Conservation (phyloP, 2,888 invertebrate genomes). For the Drosophila trichaetosa region DNA sequence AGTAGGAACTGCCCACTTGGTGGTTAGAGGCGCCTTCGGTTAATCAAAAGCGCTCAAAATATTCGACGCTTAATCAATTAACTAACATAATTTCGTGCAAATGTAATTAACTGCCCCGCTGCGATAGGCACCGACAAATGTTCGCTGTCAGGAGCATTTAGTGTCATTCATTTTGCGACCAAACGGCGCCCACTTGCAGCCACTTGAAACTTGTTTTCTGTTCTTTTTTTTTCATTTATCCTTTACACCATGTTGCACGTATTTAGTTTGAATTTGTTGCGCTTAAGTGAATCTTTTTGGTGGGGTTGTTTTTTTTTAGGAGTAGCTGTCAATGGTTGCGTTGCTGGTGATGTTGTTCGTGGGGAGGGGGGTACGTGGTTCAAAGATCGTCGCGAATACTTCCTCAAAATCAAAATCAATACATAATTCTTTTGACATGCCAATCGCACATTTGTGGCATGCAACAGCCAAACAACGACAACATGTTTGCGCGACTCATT, state of each 20-base stretch:
- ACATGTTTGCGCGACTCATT: slow-evolving; percentile 77
- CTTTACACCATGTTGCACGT: slow-evolving; percentile 11
- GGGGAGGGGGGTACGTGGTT: slow-evolving; percentile 7
- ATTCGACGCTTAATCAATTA: slow-evolving; percentile 75
- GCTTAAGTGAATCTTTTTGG: slow-evolving; percentile 21
- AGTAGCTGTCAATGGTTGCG: slow-evolving; percentile 1
- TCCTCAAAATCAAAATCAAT: slow-evolving; percentile 78
- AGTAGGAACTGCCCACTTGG: slow-evolving; percentile 27
- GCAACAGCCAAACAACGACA: slow-evolving; percentile 61
- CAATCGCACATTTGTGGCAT: slow-evolving; percentile 82
- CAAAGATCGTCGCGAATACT: slow-evolving; percentile 44
- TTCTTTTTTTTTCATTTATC: slow-evolving; percentile 13
- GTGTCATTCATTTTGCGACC: slow-evolving; percentile 72
- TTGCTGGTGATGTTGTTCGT: slow-evolving; percentile 3
- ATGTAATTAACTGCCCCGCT: slow-evolving; percentile 76
- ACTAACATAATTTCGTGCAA: slow-evolving; percentile 77
- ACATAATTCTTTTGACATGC: slow-evolving; percentile 82
- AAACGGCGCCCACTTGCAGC: slow-evolving; percentile 65
- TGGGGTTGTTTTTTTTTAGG: slow-evolving; percentile 3
- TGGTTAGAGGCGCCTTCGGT: slow-evolving; percentile 7
- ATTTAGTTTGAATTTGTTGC: slow-evolving; percentile 32
- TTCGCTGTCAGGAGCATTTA: slow-evolving; percentile 76
- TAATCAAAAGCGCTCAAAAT: slow-evolving; percentile 51
- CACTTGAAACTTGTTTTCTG: slow-evolving; percentile 58
- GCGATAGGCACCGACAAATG: slow-evolving; percentile 74